Evolutionary conservation across 2,888 invertebrate genomes (phyloP).

Genomic region (Steromphala cineraria): DNA sequence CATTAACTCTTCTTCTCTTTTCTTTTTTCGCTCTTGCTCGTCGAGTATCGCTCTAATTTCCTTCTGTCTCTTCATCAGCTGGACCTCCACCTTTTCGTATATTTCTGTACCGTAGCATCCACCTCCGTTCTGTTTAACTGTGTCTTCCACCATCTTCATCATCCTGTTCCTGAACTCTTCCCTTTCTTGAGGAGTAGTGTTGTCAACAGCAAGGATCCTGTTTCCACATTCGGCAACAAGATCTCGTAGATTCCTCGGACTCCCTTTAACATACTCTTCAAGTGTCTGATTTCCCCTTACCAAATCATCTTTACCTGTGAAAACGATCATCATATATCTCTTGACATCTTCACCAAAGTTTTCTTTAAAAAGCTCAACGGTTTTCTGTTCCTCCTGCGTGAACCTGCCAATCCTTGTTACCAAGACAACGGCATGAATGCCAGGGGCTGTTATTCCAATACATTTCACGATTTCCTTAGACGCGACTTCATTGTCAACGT

Average conservation of each 20-base stretch:
- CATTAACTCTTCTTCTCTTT: background rate
- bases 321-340: no score
- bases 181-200: background rate
- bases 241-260: background rate
- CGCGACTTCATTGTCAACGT: background rate
- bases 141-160: background rate
- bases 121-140: background rate
- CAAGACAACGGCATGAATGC: background rate
- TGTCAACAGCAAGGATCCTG: background rate
- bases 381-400: background rate
- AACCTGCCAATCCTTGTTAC: background rate
- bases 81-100: background rate
- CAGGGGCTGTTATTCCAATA: background rate
- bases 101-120: background rate
- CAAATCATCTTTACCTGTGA: background rate
- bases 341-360: background rate
- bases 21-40: background rate
- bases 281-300: background rate
- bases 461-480: background rate
- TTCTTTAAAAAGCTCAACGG: background rate
- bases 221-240: background rate
- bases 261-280: background rate
- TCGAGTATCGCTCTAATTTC: background rate
- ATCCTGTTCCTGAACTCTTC: background rate
- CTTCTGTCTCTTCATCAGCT: background rate